phyloP scores from a whole-genome alignment of 2,113 vertebrate species.

The Chrysemys picta region DNA sequence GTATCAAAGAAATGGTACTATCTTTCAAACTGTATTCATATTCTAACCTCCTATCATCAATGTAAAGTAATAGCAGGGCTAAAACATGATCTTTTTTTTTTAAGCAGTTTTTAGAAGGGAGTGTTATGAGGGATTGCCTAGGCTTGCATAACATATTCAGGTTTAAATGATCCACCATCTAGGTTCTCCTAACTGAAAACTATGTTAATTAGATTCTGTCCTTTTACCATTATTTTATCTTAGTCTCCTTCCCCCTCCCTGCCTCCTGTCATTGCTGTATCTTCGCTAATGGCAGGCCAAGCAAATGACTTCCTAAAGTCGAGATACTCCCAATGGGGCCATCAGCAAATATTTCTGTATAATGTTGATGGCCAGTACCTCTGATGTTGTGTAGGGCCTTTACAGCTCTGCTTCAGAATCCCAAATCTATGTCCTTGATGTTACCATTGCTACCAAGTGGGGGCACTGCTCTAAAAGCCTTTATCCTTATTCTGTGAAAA shows the following conservation, averaged over 20 bases:
- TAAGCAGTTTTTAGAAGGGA: slow-evolving; percentile 39
- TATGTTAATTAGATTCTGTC: slow-evolving; percentile 68
- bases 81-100: slow-evolving; percentile 10
- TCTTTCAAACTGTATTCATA: slow-evolving; percentile 62
- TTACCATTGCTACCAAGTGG: not conserved
- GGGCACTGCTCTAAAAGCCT: not conserved
- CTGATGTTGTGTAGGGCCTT: not conserved
- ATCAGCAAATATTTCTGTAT: not conserved
- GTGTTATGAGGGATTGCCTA: slow-evolving; percentile 9
- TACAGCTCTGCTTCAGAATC: not conserved
- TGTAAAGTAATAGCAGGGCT: slow-evolving; percentile 56
- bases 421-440: not conserved
- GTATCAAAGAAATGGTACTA: slow-evolving; percentile 66
- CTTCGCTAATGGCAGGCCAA: slow-evolving; percentile 39
- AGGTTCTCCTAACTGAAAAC: slow-evolving; percentile 51
- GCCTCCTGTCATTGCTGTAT: slow-evolving; percentile 35
- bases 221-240: slow-evolving; percentile 46
- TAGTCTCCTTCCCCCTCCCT: slow-evolving; percentile 31
- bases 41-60: slow-evolving; percentile 56
- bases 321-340: not conserved
- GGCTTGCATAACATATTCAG: slow-evolving; percentile 15
- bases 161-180: slow-evolving; percentile 36
- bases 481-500: not conserved
- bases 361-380: not conserved
- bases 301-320: slow-evolving; percentile 21